Base-by-base conservation (phyloP, 2,113 vertebrate species). In the Anser cygnoides region DNA sequence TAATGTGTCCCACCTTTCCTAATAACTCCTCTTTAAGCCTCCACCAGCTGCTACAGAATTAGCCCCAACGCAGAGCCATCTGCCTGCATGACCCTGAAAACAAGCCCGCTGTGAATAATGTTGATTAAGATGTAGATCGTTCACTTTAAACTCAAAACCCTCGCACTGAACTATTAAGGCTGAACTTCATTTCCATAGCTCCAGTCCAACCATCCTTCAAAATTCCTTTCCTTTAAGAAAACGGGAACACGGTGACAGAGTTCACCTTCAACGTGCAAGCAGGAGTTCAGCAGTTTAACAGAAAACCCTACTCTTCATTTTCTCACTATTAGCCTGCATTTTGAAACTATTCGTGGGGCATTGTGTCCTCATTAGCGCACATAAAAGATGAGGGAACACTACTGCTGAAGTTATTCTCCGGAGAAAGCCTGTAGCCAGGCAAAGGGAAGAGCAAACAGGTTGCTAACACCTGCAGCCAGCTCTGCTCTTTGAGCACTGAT, bases 11-110 rank as follows among this genome's bases (percentile, higher is more conserved):
- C 90, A 93, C 74, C 86, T 91, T 94, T 33, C 25, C 72, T 6
- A 46, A 11, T 82, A 67, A 96, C 66, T 87, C 82, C 66, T 74
- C 82, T 65, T 91, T 33, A n/a, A 95, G 78, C 81, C 75, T 81
- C 13, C 83, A 74, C 6, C 95, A 97, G 93, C 93, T 96, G 95
- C 89, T 78, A 21, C 65, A 35, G 77, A 68, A 89, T 5, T 67
- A 96, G 89, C 16, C 87, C 77, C 90, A 41, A 35, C 7, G 71
- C 87, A 49, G 82, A 96, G 89, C 93, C 79, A 92, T 96, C 94
- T 96, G 96, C 78, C 81, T 94, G 28, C 81, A 29, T 59, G 93
- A 96, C 91, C 93, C 89, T 43, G 49, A 58, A 95, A 96, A 88
- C 71, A 62, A 90, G 50, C 77, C 84, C 65, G 33, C 87, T 58